These are phyloP conservation scores for Pseudococcus longispinus DNA, from an alignment of 2,888 invertebrate species.

Conservation along the genomic window DNA sequence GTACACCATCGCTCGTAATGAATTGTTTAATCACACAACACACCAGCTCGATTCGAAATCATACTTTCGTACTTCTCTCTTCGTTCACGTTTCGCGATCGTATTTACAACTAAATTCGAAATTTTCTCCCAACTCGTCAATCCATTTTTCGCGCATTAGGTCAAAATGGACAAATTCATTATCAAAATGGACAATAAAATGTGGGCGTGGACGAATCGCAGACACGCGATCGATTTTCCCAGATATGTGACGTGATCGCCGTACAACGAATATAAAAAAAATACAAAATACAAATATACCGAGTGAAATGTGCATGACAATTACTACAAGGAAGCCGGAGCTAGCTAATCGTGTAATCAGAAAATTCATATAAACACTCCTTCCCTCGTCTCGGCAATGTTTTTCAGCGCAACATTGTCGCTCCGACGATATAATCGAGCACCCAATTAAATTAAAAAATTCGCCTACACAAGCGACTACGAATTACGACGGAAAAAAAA, in stretches of 20 bases:
- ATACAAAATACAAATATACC: neutral
- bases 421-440: neutral
- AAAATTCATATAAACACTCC: neutral
- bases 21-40: neutral
- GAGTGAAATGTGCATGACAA: neutral
- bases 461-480: neutral
- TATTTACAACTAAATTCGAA: neutral
- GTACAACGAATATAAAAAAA: neutral
- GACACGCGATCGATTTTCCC: slow-evolving; percentile 33
- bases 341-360: neutral
- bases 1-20: neutral
- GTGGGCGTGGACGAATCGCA: slow-evolving; percentile 18
- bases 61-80: neutral
- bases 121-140: neutral
- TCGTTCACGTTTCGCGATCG: neutral
- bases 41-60: neutral
- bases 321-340: neutral
- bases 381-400: neutral
- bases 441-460: neutral
- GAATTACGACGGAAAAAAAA: neutral
- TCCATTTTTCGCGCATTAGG: neutral
- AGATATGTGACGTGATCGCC: neutral
- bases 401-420: neutral
- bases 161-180: slow-evolving; percentile 43
- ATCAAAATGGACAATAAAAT: slow-evolving; percentile 35